Evolutionary conservation across 2,113 vertebrate species (phyloP), one percentile per base, ranked within the genome.

Genomic region (Symphodus melops): DNA sequence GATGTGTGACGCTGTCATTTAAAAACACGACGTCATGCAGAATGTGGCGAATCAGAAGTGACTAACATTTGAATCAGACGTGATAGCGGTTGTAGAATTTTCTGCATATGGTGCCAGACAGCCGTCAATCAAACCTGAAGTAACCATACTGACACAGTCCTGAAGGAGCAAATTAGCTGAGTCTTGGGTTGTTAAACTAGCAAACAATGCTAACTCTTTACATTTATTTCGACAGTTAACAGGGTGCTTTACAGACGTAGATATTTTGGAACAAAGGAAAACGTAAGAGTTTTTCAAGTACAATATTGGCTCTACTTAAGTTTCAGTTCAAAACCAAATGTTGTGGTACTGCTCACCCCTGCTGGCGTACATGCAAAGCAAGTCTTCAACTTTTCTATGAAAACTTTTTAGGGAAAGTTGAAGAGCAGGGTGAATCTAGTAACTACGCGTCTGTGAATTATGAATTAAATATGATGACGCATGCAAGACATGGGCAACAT

Each of bases 401-500:
- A 75, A 79, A 71, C 51, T 53, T 76, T 33, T 56, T 0, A 1
- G 10, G 44, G 7, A 49, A 71, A 69, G 61, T 76, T 73, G 41
- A 81, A 67, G 36, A 69, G 60, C 39, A 4, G 51, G 13, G 21
- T 33, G 16, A 69, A 62, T 3, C 46, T 3, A 72, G 62, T 41
- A 51, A 58, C 61, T 55, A 14, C 41, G 8, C 59, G 44, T 54
- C 70, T 49, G 52, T 3, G 9, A 76, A 68, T 52, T 39, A 70
- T 83, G 42, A 84, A 86, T 83, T 55, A 83, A 79, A 75, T 60
- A 89, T 85, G 54, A 86, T 77, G 44, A 67, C 55, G 53, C 46
- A 62, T 70, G 57, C n/a, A 25, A 77, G 62, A 73, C 10, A 49
- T 36, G 25, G 41, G 55, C 70, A 51, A 77, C 68, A 73, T 12